phyloP scores from a whole-genome alignment of 2,888 invertebrate genomes.

The Tenthredo notha region DNA sequence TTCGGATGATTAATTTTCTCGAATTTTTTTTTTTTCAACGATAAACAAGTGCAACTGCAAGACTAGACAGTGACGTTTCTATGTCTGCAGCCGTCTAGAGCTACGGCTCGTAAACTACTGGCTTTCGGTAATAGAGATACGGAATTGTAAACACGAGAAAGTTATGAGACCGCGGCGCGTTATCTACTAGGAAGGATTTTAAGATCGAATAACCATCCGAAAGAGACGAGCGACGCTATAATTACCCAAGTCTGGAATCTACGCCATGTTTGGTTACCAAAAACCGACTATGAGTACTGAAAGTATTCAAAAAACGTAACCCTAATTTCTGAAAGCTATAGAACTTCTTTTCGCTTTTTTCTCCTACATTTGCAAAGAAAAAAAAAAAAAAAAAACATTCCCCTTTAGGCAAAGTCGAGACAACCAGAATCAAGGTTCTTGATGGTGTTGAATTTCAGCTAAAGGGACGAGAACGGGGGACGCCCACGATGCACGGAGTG shows the following conservation, averaged over 20 bases:
- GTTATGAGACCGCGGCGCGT: slow-evolving; percentile 39
- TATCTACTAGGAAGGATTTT: slow-evolving; percentile 35
- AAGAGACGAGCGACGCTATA: not conserved
- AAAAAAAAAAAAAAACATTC: too few relatives aligned
- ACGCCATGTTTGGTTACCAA: not conserved
- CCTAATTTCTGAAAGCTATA: not conserved
- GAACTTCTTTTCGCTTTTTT: not conserved
- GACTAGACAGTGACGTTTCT: not conserved
- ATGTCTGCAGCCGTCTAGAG: not conserved
- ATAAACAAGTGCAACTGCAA: not conserved
- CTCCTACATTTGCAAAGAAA: not conserved
- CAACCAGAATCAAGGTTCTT: slow-evolving; percentile 30
- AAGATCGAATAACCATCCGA: slow-evolving; percentile 20
- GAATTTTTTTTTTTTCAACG: not conserved
- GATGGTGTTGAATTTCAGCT: slow-evolving; percentile 40
- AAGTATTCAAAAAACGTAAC: not conserved
- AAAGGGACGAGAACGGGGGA: slow-evolving; percentile 18
- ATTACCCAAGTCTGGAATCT: not conserved
- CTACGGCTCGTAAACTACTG: slow-evolving; percentile 8
- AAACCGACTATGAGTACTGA: not conserved
- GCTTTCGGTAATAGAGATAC: slow-evolving; percentile 47
- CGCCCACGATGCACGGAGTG: slow-evolving; percentile 48
- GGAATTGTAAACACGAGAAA: slow-evolving; percentile 42
- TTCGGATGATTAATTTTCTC: not conserved
- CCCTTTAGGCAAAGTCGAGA: not conserved